Base-by-base conservation (phyloP, 2,113 vertebrate genomes). In the Tetrao urogallus region DNA sequence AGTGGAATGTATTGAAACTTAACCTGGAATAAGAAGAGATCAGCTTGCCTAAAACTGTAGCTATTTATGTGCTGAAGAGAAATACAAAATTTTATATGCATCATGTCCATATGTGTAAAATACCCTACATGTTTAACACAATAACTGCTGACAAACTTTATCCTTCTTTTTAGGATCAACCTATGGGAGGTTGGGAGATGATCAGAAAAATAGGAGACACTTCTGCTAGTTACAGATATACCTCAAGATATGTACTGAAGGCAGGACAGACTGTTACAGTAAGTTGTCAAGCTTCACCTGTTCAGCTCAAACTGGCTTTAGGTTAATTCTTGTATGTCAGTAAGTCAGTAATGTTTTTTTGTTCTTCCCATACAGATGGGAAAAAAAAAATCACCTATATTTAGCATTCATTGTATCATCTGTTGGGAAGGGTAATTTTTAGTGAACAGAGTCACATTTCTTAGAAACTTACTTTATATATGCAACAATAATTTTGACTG, bases 191-290 rank as follows among this genome's bases (percentile, higher is more conserved):
- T 0, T 99, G 98, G 97, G 98, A 99, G 77, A 94, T 99, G 96
- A 97, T 97, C 56, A 97, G 97, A 97, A 98, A 98, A 63, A 98
- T 98, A 70, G 98, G 98, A 93, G 97, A 98, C 32, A 85, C 79
- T 60, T 96, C 98, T 38, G 98, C 97, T 63, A 98, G 90, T 92
- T 99, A 98, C 96, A 99, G 98, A 97, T 99, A 98, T 96, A 98
- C 98, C 82, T 98, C 98, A 95, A 98, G 98, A 98, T 99, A 98
- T 7, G 92, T 98, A 47, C 95, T 99, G 78, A 99, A 99, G 92
- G 99, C 98, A 22, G 98, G 98, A 40, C 98, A 99, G 74, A 98
- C 98, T 87, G 99, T 99, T 83, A 99, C 96, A 92, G 99, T 99
- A 98, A 98, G 98, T 97, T 58, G 27, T 67, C 65, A 72, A 13